phyloP scores from a whole-genome alignment of 1,140 invertebrate genomes.

The Hormaphis cornu region DNA sequence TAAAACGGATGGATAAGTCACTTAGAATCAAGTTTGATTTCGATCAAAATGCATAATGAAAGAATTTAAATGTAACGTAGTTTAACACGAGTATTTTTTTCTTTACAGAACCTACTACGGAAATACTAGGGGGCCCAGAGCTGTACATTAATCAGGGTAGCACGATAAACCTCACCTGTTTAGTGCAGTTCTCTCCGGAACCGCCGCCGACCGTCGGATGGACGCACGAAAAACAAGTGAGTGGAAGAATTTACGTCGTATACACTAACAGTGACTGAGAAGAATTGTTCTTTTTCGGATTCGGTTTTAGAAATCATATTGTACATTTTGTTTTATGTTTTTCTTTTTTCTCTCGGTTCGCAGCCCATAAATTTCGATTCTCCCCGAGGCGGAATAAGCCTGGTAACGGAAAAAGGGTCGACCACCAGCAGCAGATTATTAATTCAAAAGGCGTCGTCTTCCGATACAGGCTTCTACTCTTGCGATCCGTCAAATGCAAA shows the following conservation, averaged over 20 bases:
- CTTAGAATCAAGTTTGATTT: too few relatives aligned
- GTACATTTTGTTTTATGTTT: conserved; percentile 2
- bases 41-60: too few relatives aligned
- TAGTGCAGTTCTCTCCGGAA: conserved; percentile 69
- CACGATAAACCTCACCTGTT: conserved; percentile 78
- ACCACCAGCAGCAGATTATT: conserved; percentile 52
- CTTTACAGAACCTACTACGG: conserved; percentile 69
- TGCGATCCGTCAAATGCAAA: conserved; percentile 54
- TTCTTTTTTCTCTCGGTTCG: conserved; percentile 1
- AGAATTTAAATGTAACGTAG: too few relatives aligned
- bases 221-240: conserved; percentile 70
- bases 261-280: conserved; percentile 5
- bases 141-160: conserved; percentile 75
- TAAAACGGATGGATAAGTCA: too few relatives aligned
- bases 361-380: conserved; percentile 51
- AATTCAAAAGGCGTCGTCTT: conserved; percentile 48
- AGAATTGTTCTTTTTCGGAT: conserved; percentile 16
- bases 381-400: conserved; percentile 48
- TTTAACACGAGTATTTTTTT: too few relatives aligned
- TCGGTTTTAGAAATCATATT: conserved; percentile 12
- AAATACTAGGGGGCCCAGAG: conserved; percentile 69
- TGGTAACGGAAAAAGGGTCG: conserved; percentile 50
- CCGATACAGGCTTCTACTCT: conserved; percentile 51
- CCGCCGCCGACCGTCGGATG: conserved; percentile 67
- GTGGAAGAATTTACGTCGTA: conserved; percentile 31